Evolutionary conservation across 2,888 invertebrate species (phyloP).

Genomic region (Ceraclea dissimilis): DNA sequence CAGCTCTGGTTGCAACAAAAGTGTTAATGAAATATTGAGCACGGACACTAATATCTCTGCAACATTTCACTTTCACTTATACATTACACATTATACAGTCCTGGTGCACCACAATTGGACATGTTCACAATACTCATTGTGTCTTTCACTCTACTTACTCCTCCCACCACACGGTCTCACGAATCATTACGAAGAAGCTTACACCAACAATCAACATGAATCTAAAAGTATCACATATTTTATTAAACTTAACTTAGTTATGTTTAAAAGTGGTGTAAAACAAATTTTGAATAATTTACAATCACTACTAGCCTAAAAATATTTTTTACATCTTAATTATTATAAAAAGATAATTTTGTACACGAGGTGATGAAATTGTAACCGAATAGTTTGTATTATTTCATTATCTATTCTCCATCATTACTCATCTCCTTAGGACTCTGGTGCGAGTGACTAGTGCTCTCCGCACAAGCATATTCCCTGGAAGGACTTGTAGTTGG

Average conservation of each 20-base stretch:
- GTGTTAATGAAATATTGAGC: no score
- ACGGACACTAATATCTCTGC: no score
- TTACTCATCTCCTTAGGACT: slow-evolving; percentile 13
- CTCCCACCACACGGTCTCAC: no score
- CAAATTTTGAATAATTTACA: neutral
- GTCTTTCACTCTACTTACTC: no score
- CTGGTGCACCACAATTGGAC: no score
- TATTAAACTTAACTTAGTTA: neutral
- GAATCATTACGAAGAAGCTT: no score
- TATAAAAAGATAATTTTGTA: neutral
- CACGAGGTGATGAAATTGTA: neutral
- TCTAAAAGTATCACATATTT: neutral
- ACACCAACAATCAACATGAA: no score
- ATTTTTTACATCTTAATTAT: neutral
- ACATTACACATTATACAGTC: no score
- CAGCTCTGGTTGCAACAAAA: no score
- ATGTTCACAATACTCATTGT: no score
- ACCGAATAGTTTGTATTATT: no score
- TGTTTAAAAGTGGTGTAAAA: neutral
- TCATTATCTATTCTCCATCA: slow-evolving; percentile 7
- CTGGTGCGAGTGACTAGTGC: neutral
- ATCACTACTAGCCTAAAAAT: neutral
- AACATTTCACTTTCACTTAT: no score
- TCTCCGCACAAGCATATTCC: slow-evolving; percentile 3
- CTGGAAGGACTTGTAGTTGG: slow-evolving; percentile 11